Base-by-base conservation (phyloP, 1,140 invertebrate species). In the Danaus melanippus region DNA sequence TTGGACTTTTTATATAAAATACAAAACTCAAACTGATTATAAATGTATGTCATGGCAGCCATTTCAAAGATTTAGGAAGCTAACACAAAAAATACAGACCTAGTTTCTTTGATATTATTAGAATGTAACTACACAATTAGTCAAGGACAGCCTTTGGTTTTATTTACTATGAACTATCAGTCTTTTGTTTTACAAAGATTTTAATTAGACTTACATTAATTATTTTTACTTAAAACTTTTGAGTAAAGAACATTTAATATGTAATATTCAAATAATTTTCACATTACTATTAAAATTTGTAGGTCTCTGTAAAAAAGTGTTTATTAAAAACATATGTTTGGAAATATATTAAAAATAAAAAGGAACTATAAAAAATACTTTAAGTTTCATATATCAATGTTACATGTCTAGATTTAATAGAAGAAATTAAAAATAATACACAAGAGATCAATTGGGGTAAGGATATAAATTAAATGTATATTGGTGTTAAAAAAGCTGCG, bases 41-140 rank as follows among this genome's bases (percentile, higher is more conserved):
- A 54, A 46, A 64, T 58, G 51, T 64, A 45, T 60, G 62, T 58
- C 55, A 64, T 56, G 45, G 12, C 46, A 56, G 46, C 44, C 53
- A 15, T 59, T 50, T 47, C 42, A 52, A 41, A 60, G 42, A 60
- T 60, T 46, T 60, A 55, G 49, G 49, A 60, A 56, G 53, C 43
- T 49, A 47, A 49, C 11, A 63, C 47, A 66, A 67, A 71, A 67
- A 70, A 58, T 62, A 53, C 47, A 70, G 69, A 71, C 67, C 67
- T 60, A 70, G 53, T 74, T 70, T 68, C 48, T 15, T 49, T 62
- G 51, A 64, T 72, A 64, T 67, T 58, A 53, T 64, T 61, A 64
- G 60, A 58, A 63, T 67, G 42, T 56, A 55, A 58, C 58, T 46
- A 49, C 54, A 61, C 62, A 60, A 54, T 57, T 57, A 60, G 51